Base-by-base conservation (phyloP, 2,888 invertebrate species). In the Argyra leucocephala region DNA sequence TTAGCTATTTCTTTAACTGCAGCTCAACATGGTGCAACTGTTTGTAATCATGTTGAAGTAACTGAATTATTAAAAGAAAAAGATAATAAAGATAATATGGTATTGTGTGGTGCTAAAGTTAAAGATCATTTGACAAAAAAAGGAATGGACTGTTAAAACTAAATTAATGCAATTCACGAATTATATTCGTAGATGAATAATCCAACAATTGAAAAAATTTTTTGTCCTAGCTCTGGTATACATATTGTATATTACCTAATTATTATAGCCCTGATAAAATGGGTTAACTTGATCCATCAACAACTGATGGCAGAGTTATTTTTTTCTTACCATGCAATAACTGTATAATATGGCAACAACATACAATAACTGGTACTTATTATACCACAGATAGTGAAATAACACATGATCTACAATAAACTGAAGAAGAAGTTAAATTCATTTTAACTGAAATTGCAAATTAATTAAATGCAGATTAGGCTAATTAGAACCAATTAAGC, bases 271-370 rank as follows among this genome's bases (percentile, higher is more conserved):
- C 98, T 0, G 93, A 93, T 70, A 92, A 93, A 79, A 98, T 98
- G 95, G 99, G 98, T 72, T 85, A 99, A 0, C 84, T 99, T 3
- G 99, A 99, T 84, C 99, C 99, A 0, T 87, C 93, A 1, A 99
- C 99, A 0, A 95, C 94, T 22, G 99, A 99, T 80, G 99, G 99
- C 0, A 88, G 99, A 68, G 96, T 99, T 1, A 99, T 99, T 76
- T 99, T 99, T 85, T 99, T 99, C 84, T 83, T 99, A 66, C 99
- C 99, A 0, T n/a, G n/a, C n/a, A n/a, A n/a, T n/a, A n/a, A n/a
- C n/a, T n/a, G n/a, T n/a, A n/a, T n/a, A n/a, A n/a, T n/a, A n/a
- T 99, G 99, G 98, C 91, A 89, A 82, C 91, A 88, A 77, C 92
- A 90, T 73, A 94, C 93, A 23, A 92, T 93, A 76, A 91, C 93